A percentile compares a stretch with the other conserved stretches of the same genome.
phyloP scores from a whole-genome alignment of 2,797 vertebrate genomes.

The Cyprinella venusta region DNA sequence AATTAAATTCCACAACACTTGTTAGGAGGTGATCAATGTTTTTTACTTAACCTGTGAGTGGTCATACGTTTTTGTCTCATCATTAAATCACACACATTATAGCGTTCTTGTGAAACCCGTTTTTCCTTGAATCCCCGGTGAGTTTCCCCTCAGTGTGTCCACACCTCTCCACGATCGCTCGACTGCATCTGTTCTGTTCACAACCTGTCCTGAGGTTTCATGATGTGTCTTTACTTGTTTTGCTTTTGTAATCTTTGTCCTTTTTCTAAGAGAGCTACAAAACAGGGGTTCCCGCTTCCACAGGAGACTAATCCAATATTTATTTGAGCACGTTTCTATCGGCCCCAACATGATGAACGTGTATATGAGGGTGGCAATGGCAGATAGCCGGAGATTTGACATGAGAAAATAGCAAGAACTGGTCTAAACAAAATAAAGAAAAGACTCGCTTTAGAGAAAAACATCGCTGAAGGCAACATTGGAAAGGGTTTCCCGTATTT shows the following conservation, averaged over 20 bases:
- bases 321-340: neutral
- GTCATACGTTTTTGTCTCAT: neutral
- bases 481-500: neutral
- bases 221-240: slow-evolving; percentile 15
- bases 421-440: too few species aligned
- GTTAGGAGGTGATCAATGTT: neutral
- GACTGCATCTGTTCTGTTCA: neutral
- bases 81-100: neutral
- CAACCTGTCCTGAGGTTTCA: neutral
- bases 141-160: neutral
- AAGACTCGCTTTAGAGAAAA: neutral
- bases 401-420: neutral
- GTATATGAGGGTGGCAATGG: neutral
- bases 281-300: neutral
- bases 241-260: neutral
- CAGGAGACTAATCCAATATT: neutral
- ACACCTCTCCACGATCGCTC: neutral
- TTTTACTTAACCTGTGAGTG: neutral
- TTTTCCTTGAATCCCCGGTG: neutral
- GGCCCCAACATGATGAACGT: neutral
- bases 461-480: neutral
- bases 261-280: neutral
- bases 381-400: neutral
- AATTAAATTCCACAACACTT: too few species aligned
- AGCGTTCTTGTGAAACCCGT: neutral